phyloP scores from a whole-genome alignment of 2,113 vertebrate species.

The Spermophilus dauricus region DNA sequence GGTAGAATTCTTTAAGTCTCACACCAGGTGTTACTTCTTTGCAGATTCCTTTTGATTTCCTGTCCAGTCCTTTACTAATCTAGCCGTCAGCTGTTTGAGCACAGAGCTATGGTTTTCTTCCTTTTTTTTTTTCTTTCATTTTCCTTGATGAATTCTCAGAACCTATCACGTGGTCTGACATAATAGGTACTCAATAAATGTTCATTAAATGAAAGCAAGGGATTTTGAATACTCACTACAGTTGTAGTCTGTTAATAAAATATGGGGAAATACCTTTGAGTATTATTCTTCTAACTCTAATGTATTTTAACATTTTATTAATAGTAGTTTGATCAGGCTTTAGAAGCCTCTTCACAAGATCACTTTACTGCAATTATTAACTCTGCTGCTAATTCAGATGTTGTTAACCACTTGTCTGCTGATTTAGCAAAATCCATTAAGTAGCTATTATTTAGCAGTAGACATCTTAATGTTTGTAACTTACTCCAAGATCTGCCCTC shows the following conservation, averaged over 20 bases:
- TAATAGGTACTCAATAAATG: not conserved
- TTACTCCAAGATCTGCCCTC: constrained; percentile 46
- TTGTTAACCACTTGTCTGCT: constrained; percentile 50
- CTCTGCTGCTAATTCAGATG: not conserved
- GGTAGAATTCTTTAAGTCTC: not conserved
- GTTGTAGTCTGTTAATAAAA: constrained; percentile 39
- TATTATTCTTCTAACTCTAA: not conserved
- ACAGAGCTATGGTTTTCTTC: not conserved
- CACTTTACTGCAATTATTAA: constrained; percentile 3
- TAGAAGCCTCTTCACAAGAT: constrained; percentile 45
- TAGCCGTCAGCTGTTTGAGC: not conserved
- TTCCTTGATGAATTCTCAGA: constrained; percentile 18
- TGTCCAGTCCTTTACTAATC: not conserved
- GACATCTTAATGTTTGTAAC: constrained; percentile 51
- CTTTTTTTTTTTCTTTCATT: not conserved
- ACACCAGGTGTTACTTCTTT: not conserved
- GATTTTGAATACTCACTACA: constrained; percentile 9
- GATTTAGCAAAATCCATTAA: constrained; percentile 45
- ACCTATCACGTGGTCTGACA: not conserved
- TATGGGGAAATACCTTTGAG: constrained; percentile 19
- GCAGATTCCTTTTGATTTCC: not conserved
- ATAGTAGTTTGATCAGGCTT: not conserved
- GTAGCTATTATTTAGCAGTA: constrained; percentile 6
- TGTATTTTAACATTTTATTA: constrained; percentile 47
- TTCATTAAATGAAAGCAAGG: constrained; percentile 20